phyloP scores from a whole-genome alignment of 2,113 vertebrate genomes.

The Eulemur macaco region DNA sequence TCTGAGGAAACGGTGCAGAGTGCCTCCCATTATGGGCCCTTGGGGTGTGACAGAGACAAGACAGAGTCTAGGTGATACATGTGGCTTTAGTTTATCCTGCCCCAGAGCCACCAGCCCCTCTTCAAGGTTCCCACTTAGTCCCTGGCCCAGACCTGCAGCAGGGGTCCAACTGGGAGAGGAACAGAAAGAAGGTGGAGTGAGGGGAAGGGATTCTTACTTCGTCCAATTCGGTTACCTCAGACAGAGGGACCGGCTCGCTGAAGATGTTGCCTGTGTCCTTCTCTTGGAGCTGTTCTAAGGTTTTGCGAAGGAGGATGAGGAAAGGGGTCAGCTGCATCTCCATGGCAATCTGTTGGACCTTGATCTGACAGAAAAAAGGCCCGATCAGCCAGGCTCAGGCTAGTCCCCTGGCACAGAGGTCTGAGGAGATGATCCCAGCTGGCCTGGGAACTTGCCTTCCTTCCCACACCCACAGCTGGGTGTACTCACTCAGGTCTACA shows the following conservation, averaged over 20 bases:
- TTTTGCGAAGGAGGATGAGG: constrained; percentile 95
- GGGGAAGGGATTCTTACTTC: constrained; percentile 90
- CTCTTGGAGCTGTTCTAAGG: constrained; percentile 96
- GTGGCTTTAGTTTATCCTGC: constrained; percentile 27
- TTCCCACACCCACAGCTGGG: neutral
- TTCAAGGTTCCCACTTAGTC: neutral
- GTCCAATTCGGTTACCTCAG: constrained; percentile 96
- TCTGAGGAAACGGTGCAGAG: constrained; percentile 56
- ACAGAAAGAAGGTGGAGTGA: constrained; percentile 81
- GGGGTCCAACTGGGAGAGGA: constrained; percentile 76
- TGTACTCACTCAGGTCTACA: neutral
- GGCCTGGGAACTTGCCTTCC: neutral
- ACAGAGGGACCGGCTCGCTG: constrained; percentile 96
- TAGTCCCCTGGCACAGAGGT: neutral
- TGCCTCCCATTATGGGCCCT: constrained; percentile 64
- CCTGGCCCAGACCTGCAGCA: constrained; percentile 41
- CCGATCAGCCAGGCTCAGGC: constrained; percentile 33
- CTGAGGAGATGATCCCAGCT: neutral
- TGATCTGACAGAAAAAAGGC: constrained; percentile 90
- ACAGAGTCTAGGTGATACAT: constrained; percentile 59
- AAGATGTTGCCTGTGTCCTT: constrained; percentile 98
- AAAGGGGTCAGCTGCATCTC: constrained; percentile 98
- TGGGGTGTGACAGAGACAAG: constrained; percentile 44
- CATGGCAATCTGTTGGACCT: constrained; percentile 96
- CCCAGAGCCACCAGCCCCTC: constrained; percentile 25